Base-by-base conservation (phyloP, 2,113 vertebrate genomes). In the Cephalopholis sonnerati region DNA sequence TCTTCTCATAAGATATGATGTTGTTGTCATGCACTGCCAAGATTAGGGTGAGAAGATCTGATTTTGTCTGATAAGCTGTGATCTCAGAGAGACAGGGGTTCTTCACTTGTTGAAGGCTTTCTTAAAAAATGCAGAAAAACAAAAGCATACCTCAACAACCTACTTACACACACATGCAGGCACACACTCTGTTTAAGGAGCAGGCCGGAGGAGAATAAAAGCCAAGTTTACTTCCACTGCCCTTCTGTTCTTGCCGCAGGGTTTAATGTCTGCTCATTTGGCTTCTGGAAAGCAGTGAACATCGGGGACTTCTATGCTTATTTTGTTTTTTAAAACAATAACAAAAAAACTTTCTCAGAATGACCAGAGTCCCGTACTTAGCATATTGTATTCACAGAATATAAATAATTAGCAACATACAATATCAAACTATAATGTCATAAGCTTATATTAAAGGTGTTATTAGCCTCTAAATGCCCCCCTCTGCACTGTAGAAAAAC, bases 1-100 rank as follows among this genome's bases (percentile, higher is more conserved):
- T 58, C 29, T 39, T 25, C 36, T 69, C 3, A 68, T 59, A 29
- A 32, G 36, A 59, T 73, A 41, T 20, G 53, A 54, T 77, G 64
- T 13, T 74, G 18, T 63, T 54, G 32, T 32, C 44, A 11, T 63
- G 18, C 74, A 22, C 20, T 54, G 54, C 57, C 5, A 44, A 70
- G 46, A 77, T 74, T 32, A 66, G 10, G 24, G 17, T 50, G 68
- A 64, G 9, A 39, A n/a, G 24, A 68, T 77, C 27, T 25, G 53
- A 77, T 82, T 74, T 54, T 9, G 25, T 29, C 41, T 83, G 72
- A 77, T 51, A 73, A 16, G 11, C 17, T 44, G 32, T 1, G 48
- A 82, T 66, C 53, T 61, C 41, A 72, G 8, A 24, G 57, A 57
- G 18, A 72, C 0, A 1, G 24, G 15, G 1, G 24, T 41, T 76